phyloP scores from a whole-genome alignment of 2,113 vertebrate genomes.

The Struthidea cinerea region DNA sequence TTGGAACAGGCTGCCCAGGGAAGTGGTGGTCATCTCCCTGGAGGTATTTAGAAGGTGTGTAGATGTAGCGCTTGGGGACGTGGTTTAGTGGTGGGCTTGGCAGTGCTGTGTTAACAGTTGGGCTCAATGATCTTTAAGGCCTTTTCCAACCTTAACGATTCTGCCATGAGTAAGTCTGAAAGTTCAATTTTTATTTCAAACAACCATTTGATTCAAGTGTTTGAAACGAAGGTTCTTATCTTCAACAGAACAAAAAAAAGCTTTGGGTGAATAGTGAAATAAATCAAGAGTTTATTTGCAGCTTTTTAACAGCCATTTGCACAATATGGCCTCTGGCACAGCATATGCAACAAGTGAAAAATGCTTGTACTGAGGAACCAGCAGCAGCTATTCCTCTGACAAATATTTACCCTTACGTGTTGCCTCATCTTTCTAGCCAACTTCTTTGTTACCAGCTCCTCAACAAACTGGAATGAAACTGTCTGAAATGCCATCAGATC shows the following conservation, averaged over 20 bases:
- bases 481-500: not conserved
- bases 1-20: not conserved
- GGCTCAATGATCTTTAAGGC: not conserved
- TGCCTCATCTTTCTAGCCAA: not conserved
- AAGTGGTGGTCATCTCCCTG: not conserved
- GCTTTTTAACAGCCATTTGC: not conserved
- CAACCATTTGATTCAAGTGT: not conserved
- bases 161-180: not conserved
- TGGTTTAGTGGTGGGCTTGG: not conserved
- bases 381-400: not conserved
- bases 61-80: rapidly evolving
- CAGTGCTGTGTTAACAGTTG: not conserved
- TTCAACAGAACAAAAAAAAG: not conserved
- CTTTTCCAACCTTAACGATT: not conserved
- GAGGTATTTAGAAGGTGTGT: not conserved
- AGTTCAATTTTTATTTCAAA: not conserved
- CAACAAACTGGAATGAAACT: not conserved
- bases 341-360: not conserved
- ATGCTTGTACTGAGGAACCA: not conserved
- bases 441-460: not conserved
- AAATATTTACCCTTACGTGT: not conserved
- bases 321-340: not conserved
- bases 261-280: not conserved
- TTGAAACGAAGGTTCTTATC: not conserved
- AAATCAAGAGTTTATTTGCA: not conserved